Base-by-base conservation (phyloP, 2,113 vertebrate species). In the Rhinolophus sinicus region DNA sequence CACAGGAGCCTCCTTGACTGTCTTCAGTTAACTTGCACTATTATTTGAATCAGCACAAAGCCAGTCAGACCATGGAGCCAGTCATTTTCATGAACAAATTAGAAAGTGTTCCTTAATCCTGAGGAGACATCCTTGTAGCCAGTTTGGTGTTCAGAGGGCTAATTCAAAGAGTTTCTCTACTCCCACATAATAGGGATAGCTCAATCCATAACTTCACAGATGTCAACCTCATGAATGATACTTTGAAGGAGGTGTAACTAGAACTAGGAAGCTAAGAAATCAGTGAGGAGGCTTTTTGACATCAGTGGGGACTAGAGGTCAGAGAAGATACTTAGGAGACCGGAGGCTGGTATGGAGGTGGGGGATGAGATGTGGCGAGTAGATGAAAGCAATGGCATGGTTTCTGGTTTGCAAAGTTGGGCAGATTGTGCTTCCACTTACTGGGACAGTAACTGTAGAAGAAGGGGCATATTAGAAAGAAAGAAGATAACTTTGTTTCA, bases 41-140 rank as follows among this genome's bases (percentile, higher is more conserved):
- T 64, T 70, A 72, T 88, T 90, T 67, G 69, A 89, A 56, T 77
- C 33, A 85, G 60, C 86, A 64, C 58, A 78, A 69, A 93, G 24
- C 60, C 58, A 64, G 56, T 64, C 77, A 35, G 52, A 38, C 52
- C 67, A 88, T n/a, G 0, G 33, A 88, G 84, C 64, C 82, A 60
- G 44, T 65, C 81, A 95, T 95, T 89, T 93, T 93, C 60, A 62
- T 56, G 47, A 85, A 40, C 40, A 82, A 94, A 84, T 90, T 82
- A 88, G 72, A 88, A 76, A 95, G 62, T 90, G 67, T 54, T 92
- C 52, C 62, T 56, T 67, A 93, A 88, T 47, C 35, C 60, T 1
- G 24, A 84, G 58, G 70, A 94, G 54, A 67, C 8, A 65, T 89
- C 56, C 22, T 50, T 52, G 30, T 76, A 21, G 19, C 54, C n/a